A percentile compares a stretch with the other conserved stretches of the same genome.
Evolutionary conservation across 2,113 vertebrate genomes (phyloP).

Genomic region (Etheostoma cragini): DNA sequence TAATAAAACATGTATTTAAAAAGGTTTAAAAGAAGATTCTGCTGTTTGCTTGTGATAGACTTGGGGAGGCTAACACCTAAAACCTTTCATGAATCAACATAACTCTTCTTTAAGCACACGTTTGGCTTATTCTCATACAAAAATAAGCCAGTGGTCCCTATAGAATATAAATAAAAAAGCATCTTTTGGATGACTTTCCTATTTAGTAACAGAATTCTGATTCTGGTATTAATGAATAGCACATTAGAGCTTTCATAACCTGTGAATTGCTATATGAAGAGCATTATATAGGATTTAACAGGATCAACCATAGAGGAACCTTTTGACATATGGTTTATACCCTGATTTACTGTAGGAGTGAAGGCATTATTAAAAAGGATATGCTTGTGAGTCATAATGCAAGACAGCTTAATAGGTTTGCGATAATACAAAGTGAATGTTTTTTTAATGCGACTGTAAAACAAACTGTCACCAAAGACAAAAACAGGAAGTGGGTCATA

Average conservation of each 20-base stretch:
- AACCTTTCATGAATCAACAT: not conserved
- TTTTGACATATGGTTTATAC: constrained; percentile 15
- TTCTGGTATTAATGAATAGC: not conserved
- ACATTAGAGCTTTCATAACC: not conserved
- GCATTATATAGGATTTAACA: not conserved
- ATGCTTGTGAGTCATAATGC: constrained; percentile 37
- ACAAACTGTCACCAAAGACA: constrained; percentile 1
- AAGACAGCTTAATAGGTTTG: constrained; percentile 22
- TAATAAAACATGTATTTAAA: not conserved
- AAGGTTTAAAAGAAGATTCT: not conserved
- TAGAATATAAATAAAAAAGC: not conserved
- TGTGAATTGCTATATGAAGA: not conserved
- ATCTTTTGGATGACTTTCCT: not conserved
- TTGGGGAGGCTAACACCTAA: not conserved
- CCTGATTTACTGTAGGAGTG: constrained; percentile 1
- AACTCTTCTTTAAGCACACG: not conserved
- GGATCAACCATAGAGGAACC: constrained; percentile 1
- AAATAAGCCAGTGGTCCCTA: not conserved
- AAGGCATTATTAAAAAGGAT: constrained; percentile 27
- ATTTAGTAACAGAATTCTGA: not conserved
- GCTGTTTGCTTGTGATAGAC: not conserved
- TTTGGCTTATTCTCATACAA: not conserved
- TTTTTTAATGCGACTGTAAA: constrained; percentile 10
- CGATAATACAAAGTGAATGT: not conserved
- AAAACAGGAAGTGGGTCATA: constrained; percentile 13